phyloP scores from a whole-genome alignment of 2,888 invertebrate genomes.

The Thelaira solivaga region DNA sequence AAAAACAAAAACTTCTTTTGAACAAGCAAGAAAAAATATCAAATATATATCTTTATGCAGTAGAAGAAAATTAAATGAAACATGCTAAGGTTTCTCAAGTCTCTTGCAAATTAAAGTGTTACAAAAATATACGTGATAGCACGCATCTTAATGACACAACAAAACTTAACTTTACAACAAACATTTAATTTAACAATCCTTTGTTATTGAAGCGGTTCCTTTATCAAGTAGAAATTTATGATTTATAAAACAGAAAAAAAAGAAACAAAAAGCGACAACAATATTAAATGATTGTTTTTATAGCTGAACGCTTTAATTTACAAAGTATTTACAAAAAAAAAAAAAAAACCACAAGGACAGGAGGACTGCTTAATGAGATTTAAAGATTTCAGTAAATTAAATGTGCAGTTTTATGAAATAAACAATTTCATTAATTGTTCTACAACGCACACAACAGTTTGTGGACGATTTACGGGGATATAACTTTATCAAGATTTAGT shows the following conservation, averaged over 20 bases:
- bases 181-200: conserved; percentile 49
- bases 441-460: too few relatives aligned
- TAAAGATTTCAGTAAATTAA: conserved; percentile 12
- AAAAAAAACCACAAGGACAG: conserved; percentile 37
- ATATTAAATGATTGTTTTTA: conserved; percentile 28
- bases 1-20: too few relatives aligned
- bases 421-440: conserved; percentile 36
- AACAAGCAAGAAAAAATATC: too few relatives aligned
- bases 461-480: not conserved
- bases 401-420: not conserved
- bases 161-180: conserved; percentile 32
- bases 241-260: conserved; percentile 10
- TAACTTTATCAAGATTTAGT: not conserved
- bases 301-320: conserved; percentile 24
- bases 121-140: conserved; percentile 23
- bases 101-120: conserved; percentile 8
- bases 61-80: too few relatives aligned
- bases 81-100: too few relatives aligned
- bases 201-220: conserved; percentile 54
- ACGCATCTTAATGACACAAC: conserved; percentile 46
- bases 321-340: conserved; percentile 38
- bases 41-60: not conserved
- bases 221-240: conserved; percentile 44
- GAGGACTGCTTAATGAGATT: conserved; percentile 16
- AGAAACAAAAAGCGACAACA: not conserved